Percentiles rank a stretch among this genome's conserved stretches.
These are phyloP conservation scores for Saimiri boliviensis DNA, from an alignment of 2,113 vertebrate genomes.

Conservation along the genomic window DNA sequence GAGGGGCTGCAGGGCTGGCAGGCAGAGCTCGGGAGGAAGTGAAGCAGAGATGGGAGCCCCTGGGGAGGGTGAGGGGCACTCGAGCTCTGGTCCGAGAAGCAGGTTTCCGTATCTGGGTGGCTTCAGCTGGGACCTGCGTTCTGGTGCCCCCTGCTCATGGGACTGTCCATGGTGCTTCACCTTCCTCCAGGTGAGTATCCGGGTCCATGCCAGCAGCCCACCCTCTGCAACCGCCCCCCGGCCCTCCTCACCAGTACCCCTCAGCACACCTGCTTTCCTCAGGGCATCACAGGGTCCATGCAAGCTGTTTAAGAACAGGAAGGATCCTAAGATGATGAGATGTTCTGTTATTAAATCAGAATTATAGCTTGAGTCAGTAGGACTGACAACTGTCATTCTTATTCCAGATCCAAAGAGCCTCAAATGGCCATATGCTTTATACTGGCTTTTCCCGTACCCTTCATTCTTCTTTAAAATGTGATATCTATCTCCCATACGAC, in stretches of 20 bases:
- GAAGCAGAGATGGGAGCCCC: neutral
- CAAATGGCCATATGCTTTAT: neutral
- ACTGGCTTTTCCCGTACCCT: neutral
- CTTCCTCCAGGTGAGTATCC: neutral
- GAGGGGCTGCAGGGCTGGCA: neutral
- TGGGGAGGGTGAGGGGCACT: neutral
- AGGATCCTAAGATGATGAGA: neutral
- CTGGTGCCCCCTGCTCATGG: neutral
- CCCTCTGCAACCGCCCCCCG: neutral
- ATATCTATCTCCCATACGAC: neutral
- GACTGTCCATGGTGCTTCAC: too few species aligned
- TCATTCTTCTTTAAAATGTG: too few species aligned
- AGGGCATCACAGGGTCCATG: neutral
- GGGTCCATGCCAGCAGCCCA: neutral
- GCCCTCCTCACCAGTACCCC: too few species aligned
- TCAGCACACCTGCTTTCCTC: neutral
- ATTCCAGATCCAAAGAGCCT: neutral
- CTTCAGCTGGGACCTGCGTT: neutral
- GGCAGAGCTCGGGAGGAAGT: neutral
- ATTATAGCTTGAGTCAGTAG: neutral
- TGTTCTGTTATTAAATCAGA: neutral
- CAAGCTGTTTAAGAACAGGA: neutral
- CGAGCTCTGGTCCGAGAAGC: neutral
- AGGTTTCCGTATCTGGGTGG: neutral
- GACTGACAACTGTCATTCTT: neutral